These are phyloP conservation scores for Hoplodrina blanda DNA, from an alignment of 2,888 invertebrate species.

Conservation along the genomic window DNA sequence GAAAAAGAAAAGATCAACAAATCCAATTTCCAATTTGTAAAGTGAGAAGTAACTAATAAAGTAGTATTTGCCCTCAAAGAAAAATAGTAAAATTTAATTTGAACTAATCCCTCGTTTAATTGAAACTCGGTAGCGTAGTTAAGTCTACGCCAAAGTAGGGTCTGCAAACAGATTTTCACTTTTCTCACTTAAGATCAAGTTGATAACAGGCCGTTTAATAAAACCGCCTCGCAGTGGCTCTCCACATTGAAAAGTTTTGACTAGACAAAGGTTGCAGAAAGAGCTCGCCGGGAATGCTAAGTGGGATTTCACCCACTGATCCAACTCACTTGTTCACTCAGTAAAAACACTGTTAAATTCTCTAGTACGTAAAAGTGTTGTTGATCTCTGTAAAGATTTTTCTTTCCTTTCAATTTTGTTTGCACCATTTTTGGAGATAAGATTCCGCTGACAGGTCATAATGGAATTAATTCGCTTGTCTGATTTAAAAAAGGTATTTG, in stretches of 20 bases:
- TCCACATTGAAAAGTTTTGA: constrained; percentile 73
- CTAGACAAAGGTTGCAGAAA: constrained; percentile 72
- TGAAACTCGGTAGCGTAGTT: constrained; percentile 25
- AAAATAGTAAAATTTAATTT: not conserved
- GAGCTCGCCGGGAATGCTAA: constrained; percentile 70
- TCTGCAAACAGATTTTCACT: constrained; percentile 60
- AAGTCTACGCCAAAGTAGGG: constrained; percentile 23
- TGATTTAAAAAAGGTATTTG: constrained; percentile 42
- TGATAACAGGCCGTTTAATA: constrained; percentile 72
- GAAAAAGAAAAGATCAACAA: constrained; percentile 9
- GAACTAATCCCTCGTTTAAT: constrained; percentile 11
- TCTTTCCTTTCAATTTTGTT: constrained; percentile 29
- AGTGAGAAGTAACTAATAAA: not conserved
- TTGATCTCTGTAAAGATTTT: constrained; percentile 23
- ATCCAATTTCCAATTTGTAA: constrained; percentile 6
- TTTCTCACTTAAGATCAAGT: constrained; percentile 65
- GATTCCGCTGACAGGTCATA: constrained; percentile 35
- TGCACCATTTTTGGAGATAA: constrained; percentile 29
- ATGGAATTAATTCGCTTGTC: constrained; percentile 49
- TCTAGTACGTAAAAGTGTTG: constrained; percentile 16
- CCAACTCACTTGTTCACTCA: constrained; percentile 27
- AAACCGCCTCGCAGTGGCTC: constrained; percentile 67
- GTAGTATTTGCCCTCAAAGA: constrained; percentile 1
- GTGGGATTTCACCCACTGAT: constrained; percentile 50
- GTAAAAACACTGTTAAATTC: constrained; percentile 26